These are phyloP conservation scores for Trachelus iudaicus DNA, from an alignment of 2,888 invertebrate species.

Conservation along the genomic window DNA sequence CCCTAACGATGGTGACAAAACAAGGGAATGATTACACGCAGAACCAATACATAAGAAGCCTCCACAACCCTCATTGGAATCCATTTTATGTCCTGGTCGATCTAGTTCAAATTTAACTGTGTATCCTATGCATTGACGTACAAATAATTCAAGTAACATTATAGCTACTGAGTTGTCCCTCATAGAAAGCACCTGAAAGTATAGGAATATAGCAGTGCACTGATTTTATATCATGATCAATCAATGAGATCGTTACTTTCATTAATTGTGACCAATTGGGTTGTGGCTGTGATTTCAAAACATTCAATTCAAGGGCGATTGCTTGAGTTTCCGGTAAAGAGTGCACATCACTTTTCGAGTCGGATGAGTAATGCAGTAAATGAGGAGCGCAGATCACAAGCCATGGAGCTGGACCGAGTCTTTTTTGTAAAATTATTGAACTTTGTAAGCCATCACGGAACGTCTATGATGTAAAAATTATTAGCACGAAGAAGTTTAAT, in stretches of 20 bases:
- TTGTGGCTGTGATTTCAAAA: slow-evolving; percentile 81
- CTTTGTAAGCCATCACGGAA: slow-evolving; percentile 69
- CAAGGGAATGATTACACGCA: slow-evolving; percentile 68
- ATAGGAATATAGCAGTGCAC: neutral
- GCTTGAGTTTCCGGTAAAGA: slow-evolving; percentile 72
- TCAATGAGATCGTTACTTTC: slow-evolving; percentile 68
- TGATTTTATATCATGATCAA: neutral
- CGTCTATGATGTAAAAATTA: slow-evolving; percentile 41
- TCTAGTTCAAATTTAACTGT: slow-evolving; percentile 21
- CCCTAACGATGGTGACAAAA: slow-evolving; percentile 68
- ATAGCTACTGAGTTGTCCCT: slow-evolving; percentile 74
- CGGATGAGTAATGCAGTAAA: slow-evolving; percentile 67
- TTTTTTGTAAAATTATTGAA: slow-evolving; percentile 69
- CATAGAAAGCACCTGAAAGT: slow-evolving; percentile 75
- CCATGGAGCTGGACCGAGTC: slow-evolving; percentile 75
- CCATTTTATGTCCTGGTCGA: slow-evolving; percentile 25
- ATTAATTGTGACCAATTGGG: slow-evolving; percentile 81
- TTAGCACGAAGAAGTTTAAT: neutral
- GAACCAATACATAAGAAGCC: slow-evolving; percentile 80
- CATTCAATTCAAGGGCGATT: slow-evolving; percentile 77
- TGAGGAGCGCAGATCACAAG: slow-evolving; percentile 76
- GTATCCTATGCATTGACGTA: slow-evolving; percentile 36
- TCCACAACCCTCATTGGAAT: slow-evolving; percentile 66
- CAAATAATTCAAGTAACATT: slow-evolving; percentile 51
- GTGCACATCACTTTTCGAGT: slow-evolving; percentile 62